Percentiles rank a stretch among this genome's conserved stretches.
These are phyloP conservation scores for Tuberolachnus salignus DNA, from an alignment of 2,888 invertebrate genomes.

Conservation along the genomic window DNA sequence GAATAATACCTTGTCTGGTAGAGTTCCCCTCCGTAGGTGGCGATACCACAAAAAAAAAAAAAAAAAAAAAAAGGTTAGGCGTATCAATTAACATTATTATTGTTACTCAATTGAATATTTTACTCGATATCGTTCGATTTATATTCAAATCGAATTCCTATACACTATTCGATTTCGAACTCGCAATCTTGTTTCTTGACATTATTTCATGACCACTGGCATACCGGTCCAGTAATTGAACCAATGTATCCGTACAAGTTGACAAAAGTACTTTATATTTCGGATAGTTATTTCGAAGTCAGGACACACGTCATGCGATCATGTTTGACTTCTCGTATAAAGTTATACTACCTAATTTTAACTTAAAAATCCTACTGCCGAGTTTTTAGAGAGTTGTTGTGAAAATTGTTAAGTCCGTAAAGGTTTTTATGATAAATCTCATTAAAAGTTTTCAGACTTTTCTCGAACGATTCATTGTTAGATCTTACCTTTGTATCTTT, in stretches of 20 bases:
- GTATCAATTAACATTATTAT: too few relatives aligned
- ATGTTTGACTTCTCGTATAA: constrained; percentile 32
- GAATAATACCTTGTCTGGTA: too few relatives aligned
- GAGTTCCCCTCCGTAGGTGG: too few relatives aligned
- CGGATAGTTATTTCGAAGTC: constrained; percentile 14
- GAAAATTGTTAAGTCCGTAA: constrained; percentile 27
- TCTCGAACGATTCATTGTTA: constrained; percentile 31
- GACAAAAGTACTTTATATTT: not conserved
- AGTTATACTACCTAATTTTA: not conserved
- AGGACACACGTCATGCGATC: constrained; percentile 1
- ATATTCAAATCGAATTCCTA: too few relatives aligned
- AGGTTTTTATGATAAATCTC: constrained; percentile 37
- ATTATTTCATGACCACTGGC: too few relatives aligned
- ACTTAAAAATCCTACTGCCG: not conserved
- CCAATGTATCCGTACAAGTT: not conserved
- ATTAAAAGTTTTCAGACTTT: constrained; percentile 35
- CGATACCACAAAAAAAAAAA: too few relatives aligned
- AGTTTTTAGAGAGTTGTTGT: constrained; percentile 13
- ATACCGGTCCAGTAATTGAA: not conserved
- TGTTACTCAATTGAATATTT: too few relatives aligned
- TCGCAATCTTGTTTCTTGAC: too few relatives aligned
- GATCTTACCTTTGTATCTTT: constrained; percentile 38
- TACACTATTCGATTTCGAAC: too few relatives aligned
- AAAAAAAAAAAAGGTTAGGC: too few relatives aligned
- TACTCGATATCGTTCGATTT: too few relatives aligned